phyloP scores from a whole-genome alignment of 2,888 invertebrate genomes.

The Caenorhabditis panamensis region DNA sequence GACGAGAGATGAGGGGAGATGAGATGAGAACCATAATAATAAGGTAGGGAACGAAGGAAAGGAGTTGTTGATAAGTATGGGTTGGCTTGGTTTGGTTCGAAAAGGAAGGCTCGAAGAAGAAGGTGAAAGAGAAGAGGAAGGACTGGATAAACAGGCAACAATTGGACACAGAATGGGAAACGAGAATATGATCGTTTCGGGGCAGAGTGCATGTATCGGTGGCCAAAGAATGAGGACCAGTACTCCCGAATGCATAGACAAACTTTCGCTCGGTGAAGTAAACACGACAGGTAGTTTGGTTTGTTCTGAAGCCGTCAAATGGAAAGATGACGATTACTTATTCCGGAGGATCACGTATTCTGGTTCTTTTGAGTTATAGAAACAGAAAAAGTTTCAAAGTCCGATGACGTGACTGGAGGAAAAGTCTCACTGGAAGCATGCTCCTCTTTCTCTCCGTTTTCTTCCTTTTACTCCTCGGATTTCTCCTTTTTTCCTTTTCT shows the following conservation, averaged over 20 bases:
- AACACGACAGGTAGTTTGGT: slow-evolving; percentile 18
- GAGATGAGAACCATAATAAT: background rate
- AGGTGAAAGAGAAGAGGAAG: background rate
- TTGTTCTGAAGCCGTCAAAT: background rate
- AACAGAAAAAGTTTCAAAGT: slow-evolving; percentile 41
- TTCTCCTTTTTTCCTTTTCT: slow-evolving; percentile 21
- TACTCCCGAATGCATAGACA: slow-evolving; percentile 48
- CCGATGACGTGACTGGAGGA: slow-evolving; percentile 42
- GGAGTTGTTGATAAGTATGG: slow-evolving; percentile 8
- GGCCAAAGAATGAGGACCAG: slow-evolving; percentile 5
- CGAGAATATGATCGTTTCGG: slow-evolving; percentile 44
- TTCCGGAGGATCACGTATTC: slow-evolving; percentile 9
- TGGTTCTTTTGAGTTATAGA: background rate
- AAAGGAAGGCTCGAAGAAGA: slow-evolving; percentile 4
- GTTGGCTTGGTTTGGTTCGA: slow-evolving; percentile 7
- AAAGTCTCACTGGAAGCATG: slow-evolving; percentile 10
- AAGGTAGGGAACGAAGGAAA: background rate
- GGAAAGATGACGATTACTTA: slow-evolving; percentile 9
- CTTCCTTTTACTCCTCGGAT: slow-evolving; percentile 40
- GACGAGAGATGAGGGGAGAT: background rate
- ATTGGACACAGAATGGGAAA: slow-evolving; percentile 39
- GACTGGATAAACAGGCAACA: slow-evolving; percentile 5
- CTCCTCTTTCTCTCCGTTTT: slow-evolving; percentile 35
- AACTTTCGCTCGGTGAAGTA: slow-evolving; percentile 19
- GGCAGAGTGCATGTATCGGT: slow-evolving; percentile 26